Base-by-base conservation (phyloP, 2,797 vertebrate genomes). In the Anguilla marmorata region DNA sequence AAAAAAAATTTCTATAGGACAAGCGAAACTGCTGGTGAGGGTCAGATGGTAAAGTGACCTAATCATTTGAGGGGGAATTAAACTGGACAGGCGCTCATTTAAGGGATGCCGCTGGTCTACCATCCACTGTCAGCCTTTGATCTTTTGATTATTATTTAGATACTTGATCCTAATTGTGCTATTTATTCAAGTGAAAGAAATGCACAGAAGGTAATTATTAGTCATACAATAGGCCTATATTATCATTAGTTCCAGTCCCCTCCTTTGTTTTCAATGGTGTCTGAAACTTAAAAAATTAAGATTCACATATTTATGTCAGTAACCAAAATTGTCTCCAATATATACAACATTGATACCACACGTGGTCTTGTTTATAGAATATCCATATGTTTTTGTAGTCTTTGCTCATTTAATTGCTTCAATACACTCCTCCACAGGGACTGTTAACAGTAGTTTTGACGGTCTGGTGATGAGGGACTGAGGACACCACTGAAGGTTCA, bases 21-120 rank as follows among this genome's bases (percentile, higher is more conserved):
- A 92, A 93, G 88, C 92, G 94, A 92, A 93, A 76, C 30, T 82
- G 79, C 45, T 41, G 74, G 33, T 91, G 90, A 92, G 93, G 93
- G 89, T 93, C 92, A 87, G 86, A 89, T 95, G 94, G 90, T 94
- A 94, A 92, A 91, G 84, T 92, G 92, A 91, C 93, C 92, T 93
- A 94, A 94, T 93, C 95, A 92, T 45, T n/a, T 92, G 90, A 85
- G 92, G 89, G 93, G 93, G 93, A 41, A 95, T 95, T 94, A 95
- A 7, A 50, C 41, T 48, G 79, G 79, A 82, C 45, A 82, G 41
- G 21, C 7, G 6, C 79, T 82, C 79, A 82, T 82, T 82, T 76
- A 76, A 45, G 16, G 8, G 79, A 82, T 24, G 21, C 21, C 24
- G 3, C 19, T n/a, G 45, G 37, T 82, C 7, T 24, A n/a, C 21